A percentile compares a stretch with the other conserved stretches of the same genome.
These are phyloP conservation scores for Phylloscopus collybita DNA, from an alignment of 2,797 vertebrate genomes.

Conservation along the genomic window DNA sequence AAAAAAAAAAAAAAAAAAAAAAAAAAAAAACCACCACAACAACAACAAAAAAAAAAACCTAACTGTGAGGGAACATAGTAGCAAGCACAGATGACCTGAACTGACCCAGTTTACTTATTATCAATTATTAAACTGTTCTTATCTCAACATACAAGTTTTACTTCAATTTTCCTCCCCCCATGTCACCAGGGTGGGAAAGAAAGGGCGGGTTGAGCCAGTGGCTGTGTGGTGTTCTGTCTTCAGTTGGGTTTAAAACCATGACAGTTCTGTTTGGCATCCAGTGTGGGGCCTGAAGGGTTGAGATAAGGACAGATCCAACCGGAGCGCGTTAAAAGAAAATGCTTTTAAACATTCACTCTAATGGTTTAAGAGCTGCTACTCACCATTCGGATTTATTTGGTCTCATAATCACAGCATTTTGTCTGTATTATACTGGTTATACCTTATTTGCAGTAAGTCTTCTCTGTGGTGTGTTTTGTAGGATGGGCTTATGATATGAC, in stretches of 20 bases:
- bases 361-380: not conserved
- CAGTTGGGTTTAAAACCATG: not conserved
- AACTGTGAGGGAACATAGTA: not conserved
- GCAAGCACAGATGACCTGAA: not conserved
- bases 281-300: not conserved
- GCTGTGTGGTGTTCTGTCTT: rapidly evolving
- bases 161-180: not conserved
- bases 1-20: not conserved
- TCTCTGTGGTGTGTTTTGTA: not conserved
- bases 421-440: not conserved
- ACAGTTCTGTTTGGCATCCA: not conserved
- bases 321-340: not conserved
- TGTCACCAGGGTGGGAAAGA: rapidly evolving
- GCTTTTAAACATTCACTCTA: not conserved
- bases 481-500: not conserved
- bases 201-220: rapidly evolving
- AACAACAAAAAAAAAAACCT: not conserved
- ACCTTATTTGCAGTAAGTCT: not conserved
- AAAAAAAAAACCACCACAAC: rapidly evolving
- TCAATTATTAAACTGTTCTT: not conserved
- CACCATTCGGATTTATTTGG: not conserved
- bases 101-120: not conserved
- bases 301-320: not conserved
- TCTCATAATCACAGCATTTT: not conserved
- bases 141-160: not conserved